Base-by-base conservation (phyloP, 2,797 vertebrate species). In the Crocidura indochinensis region DNA sequence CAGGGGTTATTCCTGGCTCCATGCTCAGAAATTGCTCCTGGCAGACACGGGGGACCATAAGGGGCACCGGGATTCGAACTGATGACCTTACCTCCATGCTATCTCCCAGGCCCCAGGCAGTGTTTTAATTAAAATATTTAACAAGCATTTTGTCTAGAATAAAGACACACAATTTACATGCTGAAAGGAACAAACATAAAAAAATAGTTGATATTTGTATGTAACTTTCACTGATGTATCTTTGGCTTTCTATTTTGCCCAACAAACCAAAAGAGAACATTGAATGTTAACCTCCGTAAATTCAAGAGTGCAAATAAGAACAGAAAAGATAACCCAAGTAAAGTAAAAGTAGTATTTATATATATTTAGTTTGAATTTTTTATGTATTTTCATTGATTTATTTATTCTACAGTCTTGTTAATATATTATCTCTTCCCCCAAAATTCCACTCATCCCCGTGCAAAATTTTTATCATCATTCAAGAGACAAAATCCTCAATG, bases 391-490 rank as follows among this genome's bases (percentile, higher is more conserved):
- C 8, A 86, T 60, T 60, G 20, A 24, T 3, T 78, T 24, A 22
- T 53, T 83, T 92, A 69, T 44, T 11, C 15, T 26, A 46, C 0
- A 71, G 27, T 6, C 56, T 75, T 60, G 14, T 29, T 29, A 6
- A 29, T n/a, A n/a, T n/a, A n/a, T n/a, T 62, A 1, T 31, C 12
- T 60, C 17, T 73, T 11, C 73, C 81, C 73, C 69, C 62, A 60
- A 27, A 51, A 71, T 44, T 47, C 24, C 12, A 75, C 27, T 74
- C 26, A 75, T 46, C 2, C 26, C 24, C 47, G 56, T 65, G 24
- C 9, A 47, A 67, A 74, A 62, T 77, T 26, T 65, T 29, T 62
- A 64, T 24, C 67, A 53, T 71, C 15, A 88, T 62, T 87, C 84
- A 53, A 71, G 69, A 68, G 14, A 81, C 44, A n/a, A 86, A 60